Conservation (phyloP, 2,113 vertebrate species). For the Cromileptes altivelis region DNA sequence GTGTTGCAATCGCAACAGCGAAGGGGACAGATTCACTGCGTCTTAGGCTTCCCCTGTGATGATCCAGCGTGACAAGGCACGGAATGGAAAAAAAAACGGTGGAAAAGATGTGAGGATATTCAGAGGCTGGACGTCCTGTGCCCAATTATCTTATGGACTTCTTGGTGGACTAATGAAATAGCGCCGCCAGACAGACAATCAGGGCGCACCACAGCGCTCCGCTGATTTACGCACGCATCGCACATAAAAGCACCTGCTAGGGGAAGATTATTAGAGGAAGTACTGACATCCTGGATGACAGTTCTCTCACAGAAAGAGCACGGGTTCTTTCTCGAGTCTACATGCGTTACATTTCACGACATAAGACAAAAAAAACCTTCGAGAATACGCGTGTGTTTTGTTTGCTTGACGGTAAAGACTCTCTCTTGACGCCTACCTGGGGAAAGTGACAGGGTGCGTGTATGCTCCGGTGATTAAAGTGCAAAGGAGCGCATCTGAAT, state of each 20-base stretch:
- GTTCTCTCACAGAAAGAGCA: constrained; percentile 62
- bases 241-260: constrained; percentile 84
- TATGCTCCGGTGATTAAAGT: constrained; percentile 43
- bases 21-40: constrained; percentile 48
- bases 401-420: not conserved
- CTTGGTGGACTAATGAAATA: constrained; percentile 72
- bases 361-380: not conserved
- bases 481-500: constrained; percentile 23
- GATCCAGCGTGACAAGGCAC: constrained; percentile 50
- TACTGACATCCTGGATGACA: constrained; percentile 72
- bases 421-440: constrained; percentile 16
- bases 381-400: not conserved
- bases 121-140: constrained; percentile 49
- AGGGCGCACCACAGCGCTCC: constrained; percentile 77
- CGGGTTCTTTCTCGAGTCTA: not conserved
- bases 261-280: constrained; percentile 84
- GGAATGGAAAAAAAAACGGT: constrained; percentile 6
- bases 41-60: constrained; percentile 31
- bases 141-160: constrained; percentile 63
- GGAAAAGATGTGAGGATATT: constrained; percentile 38
- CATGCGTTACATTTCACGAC: not conserved
- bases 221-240: constrained; percentile 79
- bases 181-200: constrained; percentile 69
- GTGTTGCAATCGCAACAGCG: constrained; percentile 44
- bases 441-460: not conserved